Conservation (phyloP, 2,797 vertebrate species). For the Enteromius mattozi region DNA sequence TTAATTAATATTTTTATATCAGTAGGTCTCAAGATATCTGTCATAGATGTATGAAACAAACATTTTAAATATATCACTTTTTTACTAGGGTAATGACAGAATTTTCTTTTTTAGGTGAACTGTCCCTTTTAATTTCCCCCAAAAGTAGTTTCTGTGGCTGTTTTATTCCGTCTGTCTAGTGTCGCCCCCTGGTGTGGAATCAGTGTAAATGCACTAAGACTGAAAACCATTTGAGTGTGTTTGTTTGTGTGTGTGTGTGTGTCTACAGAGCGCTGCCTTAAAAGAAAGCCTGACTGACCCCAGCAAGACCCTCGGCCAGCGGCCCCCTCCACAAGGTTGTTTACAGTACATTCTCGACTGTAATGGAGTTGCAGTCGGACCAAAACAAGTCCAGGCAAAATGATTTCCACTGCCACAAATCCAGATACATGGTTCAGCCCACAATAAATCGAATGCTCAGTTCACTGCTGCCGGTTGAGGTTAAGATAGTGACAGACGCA, state of each 20-base stretch:
- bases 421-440: slow-evolving; percentile 69
- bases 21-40: too few species aligned
- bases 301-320: slow-evolving; percentile 89
- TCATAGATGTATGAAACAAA: too few species aligned
- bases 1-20: too few species aligned
- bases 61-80: too few species aligned
- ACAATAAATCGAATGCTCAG: slow-evolving; percentile 62
- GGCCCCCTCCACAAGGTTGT: slow-evolving; percentile 97
- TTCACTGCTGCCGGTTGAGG: slow-evolving; percentile 11
- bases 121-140: neutral
- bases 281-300: slow-evolving; percentile 87
- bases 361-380: slow-evolving; percentile 86
- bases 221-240: neutral
- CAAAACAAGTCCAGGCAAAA: slow-evolving; percentile 87
- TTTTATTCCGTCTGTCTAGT: neutral
- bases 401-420: slow-evolving; percentile 70
- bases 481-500: slow-evolving; percentile 37
- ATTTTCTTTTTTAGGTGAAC: neutral
- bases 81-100: neutral
- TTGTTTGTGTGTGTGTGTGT: slow-evolving; percentile 29
- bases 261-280: slow-evolving; percentile 65
- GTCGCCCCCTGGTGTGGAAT: slow-evolving; percentile 8
- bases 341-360: slow-evolving; percentile 91
- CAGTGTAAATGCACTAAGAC: neutral
- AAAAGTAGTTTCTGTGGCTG: neutral